Conservation (phyloP, 1,140 invertebrate genomes). For the Drosophila lacteicornis region DNA sequence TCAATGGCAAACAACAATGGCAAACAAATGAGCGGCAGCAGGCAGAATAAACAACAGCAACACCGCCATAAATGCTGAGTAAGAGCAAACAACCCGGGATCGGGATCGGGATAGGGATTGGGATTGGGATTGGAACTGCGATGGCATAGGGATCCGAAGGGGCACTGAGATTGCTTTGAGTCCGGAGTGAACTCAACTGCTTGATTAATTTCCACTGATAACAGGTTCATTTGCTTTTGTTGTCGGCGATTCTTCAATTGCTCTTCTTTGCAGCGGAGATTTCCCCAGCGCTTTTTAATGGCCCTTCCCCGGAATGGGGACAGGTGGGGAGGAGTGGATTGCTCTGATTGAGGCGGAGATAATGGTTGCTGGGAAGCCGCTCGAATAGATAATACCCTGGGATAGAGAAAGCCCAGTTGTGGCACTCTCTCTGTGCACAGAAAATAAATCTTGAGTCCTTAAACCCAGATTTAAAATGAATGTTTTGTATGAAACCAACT, state of each 20-base stretch:
- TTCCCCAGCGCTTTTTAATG: slow-evolving; percentile 50
- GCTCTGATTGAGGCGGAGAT: slow-evolving; percentile 41
- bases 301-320: slow-evolving; percentile 25
- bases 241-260: slow-evolving; percentile 77
- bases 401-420: slow-evolving; percentile 1
- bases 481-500: no score
- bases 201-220: slow-evolving; percentile 84
- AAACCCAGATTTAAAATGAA: not conserved
- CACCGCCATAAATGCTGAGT: slow-evolving; percentile 75
- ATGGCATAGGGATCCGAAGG: slow-evolving; percentile 5
- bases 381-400: slow-evolving; percentile 35
- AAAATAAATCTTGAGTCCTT: not conserved
- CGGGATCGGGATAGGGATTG: slow-evolving; percentile 35
- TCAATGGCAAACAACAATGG: slow-evolving; percentile 78
- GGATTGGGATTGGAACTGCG: slow-evolving; percentile 10
- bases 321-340: slow-evolving; percentile 31
- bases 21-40: slow-evolving; percentile 74
- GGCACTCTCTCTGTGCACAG: not conserved
- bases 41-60: slow-evolving; percentile 54
- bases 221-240: slow-evolving; percentile 84
- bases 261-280: slow-evolving; percentile 48
- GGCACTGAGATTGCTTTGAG: slow-evolving; percentile 30
- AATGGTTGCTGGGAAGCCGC: slow-evolving; percentile 13
- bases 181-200: slow-evolving; percentile 44
- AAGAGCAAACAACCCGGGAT: slow-evolving; percentile 70